Evolutionary conservation across 1,140 invertebrate genomes (phyloP).

Genomic region (Bombyx mori): DNA sequence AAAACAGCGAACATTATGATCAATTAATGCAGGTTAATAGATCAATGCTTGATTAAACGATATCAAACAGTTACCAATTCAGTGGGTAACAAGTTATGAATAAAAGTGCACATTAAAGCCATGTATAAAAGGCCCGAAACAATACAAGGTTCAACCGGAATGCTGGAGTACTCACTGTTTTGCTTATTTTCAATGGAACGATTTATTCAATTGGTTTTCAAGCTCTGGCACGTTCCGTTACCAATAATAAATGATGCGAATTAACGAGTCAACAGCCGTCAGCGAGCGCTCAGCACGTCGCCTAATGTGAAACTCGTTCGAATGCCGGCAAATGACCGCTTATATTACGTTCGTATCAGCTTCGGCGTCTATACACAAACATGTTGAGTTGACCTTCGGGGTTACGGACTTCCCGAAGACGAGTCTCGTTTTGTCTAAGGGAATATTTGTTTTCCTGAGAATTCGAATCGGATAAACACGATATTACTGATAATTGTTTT

Average conservation of each 20-base stretch:
- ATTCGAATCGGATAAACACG: too few species aligned
- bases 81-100: too few species aligned
- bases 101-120: too few species aligned
- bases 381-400: background rate
- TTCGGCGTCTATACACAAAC: background rate
- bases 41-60: too few species aligned
- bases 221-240: slow-evolving; percentile 55
- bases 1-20: too few species aligned
- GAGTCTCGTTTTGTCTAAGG: too few species aligned
- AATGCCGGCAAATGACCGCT: background rate
- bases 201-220: slow-evolving; percentile 60
- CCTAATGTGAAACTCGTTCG: slow-evolving; percentile 44
- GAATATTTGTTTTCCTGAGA: too few species aligned
- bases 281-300: slow-evolving; percentile 37
- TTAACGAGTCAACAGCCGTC: slow-evolving; percentile 18
- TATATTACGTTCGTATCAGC: background rate
- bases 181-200: slow-evolving; percentile 65
- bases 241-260: slow-evolving; percentile 20
- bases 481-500: too few species aligned
- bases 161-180: slow-evolving; percentile 45
- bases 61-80: too few species aligned
- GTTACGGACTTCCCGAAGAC: background rate
- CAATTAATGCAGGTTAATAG: too few species aligned
- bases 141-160: too few species aligned
- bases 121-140: too few species aligned